Evolutionary conservation across 2,113 vertebrate species (phyloP).

Genomic region (Phylloscopus trochilus): DNA sequence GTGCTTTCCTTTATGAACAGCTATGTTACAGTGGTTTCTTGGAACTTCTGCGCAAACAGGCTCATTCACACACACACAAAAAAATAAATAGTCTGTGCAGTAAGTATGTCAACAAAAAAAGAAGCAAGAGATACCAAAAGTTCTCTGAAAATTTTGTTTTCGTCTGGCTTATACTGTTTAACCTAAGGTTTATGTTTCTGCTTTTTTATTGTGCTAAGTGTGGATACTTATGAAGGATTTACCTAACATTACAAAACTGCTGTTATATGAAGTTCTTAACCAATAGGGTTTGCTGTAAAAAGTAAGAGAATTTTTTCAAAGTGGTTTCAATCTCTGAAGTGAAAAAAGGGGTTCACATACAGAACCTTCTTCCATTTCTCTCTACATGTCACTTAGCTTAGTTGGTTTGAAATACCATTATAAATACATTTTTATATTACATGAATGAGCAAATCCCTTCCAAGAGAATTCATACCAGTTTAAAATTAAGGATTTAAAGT

Average conservation of each 20-base stretch:
- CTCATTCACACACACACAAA: background rate
- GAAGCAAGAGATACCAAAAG: background rate
- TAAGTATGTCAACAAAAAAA: background rate
- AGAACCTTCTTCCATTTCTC: background rate
- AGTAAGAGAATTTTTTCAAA: background rate
- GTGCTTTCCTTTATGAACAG: background rate
- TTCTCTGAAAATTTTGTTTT: background rate
- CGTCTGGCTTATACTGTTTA: background rate
- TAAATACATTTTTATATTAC: background rate
- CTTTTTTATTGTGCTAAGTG: background rate
- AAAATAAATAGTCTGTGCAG: background rate
- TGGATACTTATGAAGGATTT: background rate
- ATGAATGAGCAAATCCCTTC: background rate
- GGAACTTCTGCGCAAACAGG: background rate
- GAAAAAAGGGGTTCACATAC: background rate
- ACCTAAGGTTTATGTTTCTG: background rate
- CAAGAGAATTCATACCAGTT: background rate
- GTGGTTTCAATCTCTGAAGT: background rate
- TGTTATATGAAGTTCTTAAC: background rate
- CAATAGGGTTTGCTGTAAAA: background rate
- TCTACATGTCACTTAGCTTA: background rate
- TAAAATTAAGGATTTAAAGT: background rate
- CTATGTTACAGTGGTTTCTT: background rate
- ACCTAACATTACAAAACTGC: background rate
- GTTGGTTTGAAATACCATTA: background rate